Conservation (phyloP, 2,797 vertebrate species). For the Acanthopagrus latus region DNA sequence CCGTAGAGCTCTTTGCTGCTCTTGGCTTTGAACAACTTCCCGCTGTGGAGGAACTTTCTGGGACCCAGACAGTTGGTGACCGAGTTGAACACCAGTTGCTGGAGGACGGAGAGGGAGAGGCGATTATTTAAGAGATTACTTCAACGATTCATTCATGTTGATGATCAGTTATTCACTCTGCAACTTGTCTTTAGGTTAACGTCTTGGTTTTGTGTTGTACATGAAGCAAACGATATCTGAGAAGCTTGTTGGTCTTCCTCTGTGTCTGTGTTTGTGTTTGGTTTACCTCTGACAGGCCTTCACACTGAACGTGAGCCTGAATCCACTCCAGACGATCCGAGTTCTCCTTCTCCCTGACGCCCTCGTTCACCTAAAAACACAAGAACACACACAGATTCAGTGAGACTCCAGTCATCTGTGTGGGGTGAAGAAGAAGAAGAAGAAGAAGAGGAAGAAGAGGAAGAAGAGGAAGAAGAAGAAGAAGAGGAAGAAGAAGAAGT, state of each 20-base stretch:
- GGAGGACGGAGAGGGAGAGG: conserved; percentile 29
- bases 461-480: too few species aligned
- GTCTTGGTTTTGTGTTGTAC: neutral
- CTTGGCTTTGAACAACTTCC: conserved; percentile 98
- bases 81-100: conserved; percentile 99
- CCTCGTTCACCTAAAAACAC: conserved; percentile 92
- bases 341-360: conserved; percentile 98
- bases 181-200: too few species aligned
- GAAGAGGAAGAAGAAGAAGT: too few species aligned
- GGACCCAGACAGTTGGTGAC: conserved; percentile 99
- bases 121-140: too few species aligned
- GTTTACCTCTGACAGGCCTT: conserved; percentile 95
- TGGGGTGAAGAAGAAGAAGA: too few species aligned
- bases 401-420: too few species aligned
- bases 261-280: conserved; percentile 8
- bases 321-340: conserved; percentile 99
- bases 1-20: conserved; percentile 99
- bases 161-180: too few species aligned
- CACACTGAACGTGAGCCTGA: conserved; percentile 96
- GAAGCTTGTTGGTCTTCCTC: neutral
- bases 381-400: conserved; percentile 5
- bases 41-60: conserved; percentile 98
- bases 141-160: too few species aligned
- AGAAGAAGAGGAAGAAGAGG: too few species aligned
- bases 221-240: too few species aligned